Evolutionary conservation across 2,113 vertebrate genomes (phyloP).

Genomic region (Donacobius atricapilla): DNA sequence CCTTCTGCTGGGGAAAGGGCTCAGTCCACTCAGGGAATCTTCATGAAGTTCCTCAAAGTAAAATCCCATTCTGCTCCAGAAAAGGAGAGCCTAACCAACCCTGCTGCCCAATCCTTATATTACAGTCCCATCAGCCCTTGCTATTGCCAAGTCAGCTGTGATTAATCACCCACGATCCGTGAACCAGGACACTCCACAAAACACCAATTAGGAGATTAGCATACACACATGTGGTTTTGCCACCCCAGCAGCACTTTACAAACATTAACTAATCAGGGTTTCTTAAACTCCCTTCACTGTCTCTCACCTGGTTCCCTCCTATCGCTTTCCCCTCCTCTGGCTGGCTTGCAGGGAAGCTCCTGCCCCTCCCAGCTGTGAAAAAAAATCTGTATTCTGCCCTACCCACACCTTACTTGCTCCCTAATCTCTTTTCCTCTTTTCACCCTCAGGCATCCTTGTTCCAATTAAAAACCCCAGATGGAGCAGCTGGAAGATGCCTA

Average conservation of each 20-base stretch:
- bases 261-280: background rate
- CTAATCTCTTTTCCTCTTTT: background rate
- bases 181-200: background rate
- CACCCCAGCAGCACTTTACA: background rate
- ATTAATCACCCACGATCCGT: background rate
- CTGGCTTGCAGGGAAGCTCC: background rate
- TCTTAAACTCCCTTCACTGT: background rate
- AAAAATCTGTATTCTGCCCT: background rate
- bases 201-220: background rate
- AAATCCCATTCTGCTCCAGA: background rate
- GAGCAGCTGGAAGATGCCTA: constrained; percentile 3
- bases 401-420: background rate
- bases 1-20: background rate
- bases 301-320: background rate
- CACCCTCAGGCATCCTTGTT: background rate
- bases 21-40: rapidly evolving
- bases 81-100: background rate
- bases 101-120: background rate
- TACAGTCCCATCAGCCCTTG: background rate
- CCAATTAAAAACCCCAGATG: constrained; percentile 14
- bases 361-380: background rate
- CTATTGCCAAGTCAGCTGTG: background rate
- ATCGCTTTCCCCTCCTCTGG: background rate
- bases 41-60: background rate
- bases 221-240: background rate